Base-by-base conservation (phyloP, 1,140 invertebrate genomes). In the Rhyzopertha dominica region DNA sequence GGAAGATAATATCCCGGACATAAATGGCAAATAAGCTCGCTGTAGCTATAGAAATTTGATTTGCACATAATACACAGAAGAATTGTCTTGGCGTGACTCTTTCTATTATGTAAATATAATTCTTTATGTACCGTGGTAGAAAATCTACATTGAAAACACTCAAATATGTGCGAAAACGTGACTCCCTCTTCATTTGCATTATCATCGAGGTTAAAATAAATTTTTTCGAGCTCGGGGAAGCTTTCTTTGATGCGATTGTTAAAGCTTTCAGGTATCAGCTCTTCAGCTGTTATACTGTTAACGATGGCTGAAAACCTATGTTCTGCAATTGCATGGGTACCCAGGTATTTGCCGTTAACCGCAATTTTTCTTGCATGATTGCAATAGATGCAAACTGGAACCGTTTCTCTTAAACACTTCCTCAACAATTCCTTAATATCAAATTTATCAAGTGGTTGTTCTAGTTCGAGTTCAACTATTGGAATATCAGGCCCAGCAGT, bases 1-100 rank as follows among this genome's bases (percentile, higher is more conserved):
- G 77, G 71, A 48, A 78, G 73, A 68, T 85, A 85, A 37, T 75
- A 67, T 18, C 87, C 87, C 19, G 87, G 85, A 69, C 87, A 90
- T 34, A 88, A 73, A 68, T 90, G 87, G 69, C 85, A 89, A 20
- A 89, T 64, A 28, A 90, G 68, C 67, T 90, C 86, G 68, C 85
- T 89, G 62, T 87, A 89, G 69, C 80, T 87, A 62, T 83, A 86
- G 71, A 89, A 89, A 57, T 82, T 86, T 17, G 80, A 78, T 70
- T 87, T 87, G 63, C 87, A 90, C 85, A 90, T 88, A 43, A 84
- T 78, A 68, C 87, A 90, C 24, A 84, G 65, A 25, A 87, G 71
- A 43, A 85, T 81, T 18, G 82, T 79, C 65, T 87, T 89, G 51
- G 85, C 79, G 69, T 90, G 87, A 75, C 85, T 80, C 69, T 87